Evolutionary conservation across 2,797 vertebrate genomes (phyloP), one percentile per base, ranked within the genome.

Genomic region (Oreochromis mossambicus): DNA sequence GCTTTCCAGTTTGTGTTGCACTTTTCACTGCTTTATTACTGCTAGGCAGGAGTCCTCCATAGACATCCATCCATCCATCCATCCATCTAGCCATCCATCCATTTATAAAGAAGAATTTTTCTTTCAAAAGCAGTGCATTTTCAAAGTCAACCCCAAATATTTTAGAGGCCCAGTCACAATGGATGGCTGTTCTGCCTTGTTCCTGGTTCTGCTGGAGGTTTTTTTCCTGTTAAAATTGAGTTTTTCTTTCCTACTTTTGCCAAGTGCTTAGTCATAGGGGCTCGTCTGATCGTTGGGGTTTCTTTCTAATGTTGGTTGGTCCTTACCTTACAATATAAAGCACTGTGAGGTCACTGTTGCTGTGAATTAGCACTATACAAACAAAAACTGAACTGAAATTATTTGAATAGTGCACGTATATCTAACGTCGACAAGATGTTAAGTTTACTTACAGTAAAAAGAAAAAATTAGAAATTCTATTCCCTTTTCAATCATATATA

Each of bases 401-500:
- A 63, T 38, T 1, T 38, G 19, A 63, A 63, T 13, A 0, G 0
- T 66, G 61, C 41, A 21, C 0, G 3, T 41, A 66, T 41, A 21
- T 66, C 36, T 41, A 46, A 66, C 26, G 0, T 29, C 9, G 21
- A 61, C 68, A 46, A 21, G 3, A 32, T 15, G 3, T 19, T 73
- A 14, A 52, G 6, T 52, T 68, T 70, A 76, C 50, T 78, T 51
- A 21, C 2, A 61, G 41, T 48, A 26, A 68, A 51, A 78, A 24
- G 26, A 32, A 48, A 73, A 19, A 19, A 73, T 19, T 0, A 29
- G n/a, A 41, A 29, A 79, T 84, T 82, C 34, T 51, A n/a, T 43
- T 43, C 43, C 36, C 41, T 55, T 61, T 8, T 83, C 52, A 80
- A 41, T 77, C 52, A 32, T 79, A 36, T 77, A 8, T 32, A 3